Evolutionary conservation across 2,113 vertebrate species (phyloP).

Genomic region (Thunnus maccoyii): DNA sequence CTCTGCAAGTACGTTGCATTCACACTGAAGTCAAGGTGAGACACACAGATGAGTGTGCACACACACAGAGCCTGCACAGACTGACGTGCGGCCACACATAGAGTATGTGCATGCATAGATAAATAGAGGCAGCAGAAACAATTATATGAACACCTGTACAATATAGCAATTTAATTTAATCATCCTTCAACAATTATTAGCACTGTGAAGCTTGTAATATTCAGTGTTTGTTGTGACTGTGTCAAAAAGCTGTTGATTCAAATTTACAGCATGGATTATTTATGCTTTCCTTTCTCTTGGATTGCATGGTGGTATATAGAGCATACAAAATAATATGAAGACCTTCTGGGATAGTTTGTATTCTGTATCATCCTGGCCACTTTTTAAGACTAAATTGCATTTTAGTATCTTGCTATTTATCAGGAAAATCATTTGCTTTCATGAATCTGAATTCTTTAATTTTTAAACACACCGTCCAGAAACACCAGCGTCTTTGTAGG

Average conservation of each 20-base stretch:
- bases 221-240: not conserved
- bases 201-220: not conserved
- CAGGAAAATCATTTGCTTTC: conserved; percentile 24
- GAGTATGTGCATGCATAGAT: conserved; percentile 21
- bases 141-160: conserved; percentile 25
- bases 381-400: conserved; percentile 22
- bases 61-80: conserved; percentile 21
- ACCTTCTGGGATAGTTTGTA: conserved; percentile 13
- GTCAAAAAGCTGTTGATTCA: conserved; percentile 22
- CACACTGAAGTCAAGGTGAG: conserved; percentile 77
- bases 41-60: conserved; percentile 17
- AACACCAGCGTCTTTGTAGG: conserved; percentile 4
- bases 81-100: conserved; percentile 9
- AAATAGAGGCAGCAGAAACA: conserved; percentile 9
- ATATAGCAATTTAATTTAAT: conserved; percentile 13
- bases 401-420: conserved; percentile 7
- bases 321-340: conserved; percentile 16
- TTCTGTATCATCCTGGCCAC: not conserved
- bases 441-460: conserved; percentile 25
- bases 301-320: not conserved
- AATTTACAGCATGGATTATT: not conserved
- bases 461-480: conserved; percentile 14
- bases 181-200: not conserved
- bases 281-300: not conserved
- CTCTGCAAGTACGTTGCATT: conserved; percentile 71